Evolutionary conservation across 2,797 vertebrate species (phyloP), one percentile per base, ranked within the genome.

Genomic region (Anisognathus igniventris): DNA sequence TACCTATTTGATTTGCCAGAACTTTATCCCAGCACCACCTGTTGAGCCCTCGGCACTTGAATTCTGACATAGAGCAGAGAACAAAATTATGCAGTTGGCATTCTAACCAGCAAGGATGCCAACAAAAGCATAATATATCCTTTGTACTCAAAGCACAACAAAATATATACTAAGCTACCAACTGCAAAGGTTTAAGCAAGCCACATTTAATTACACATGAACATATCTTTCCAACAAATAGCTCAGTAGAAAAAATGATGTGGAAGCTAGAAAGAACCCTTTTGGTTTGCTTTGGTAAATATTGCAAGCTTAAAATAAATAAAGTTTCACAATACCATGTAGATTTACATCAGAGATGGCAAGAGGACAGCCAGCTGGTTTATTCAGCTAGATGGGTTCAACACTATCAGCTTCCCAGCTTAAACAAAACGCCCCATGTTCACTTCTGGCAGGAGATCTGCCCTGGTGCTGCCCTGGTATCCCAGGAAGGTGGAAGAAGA

Each of bases 1-100:
- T 97, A 97, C 97, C 95, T 97, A 87, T 96, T 96, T 97, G 97
- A 98, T 97, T 97, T 98, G 98, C 98, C 98, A 98, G 96, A 97
- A 96, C 95, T 97, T 97, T 97, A 97, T 97, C 97, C 96, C 91
- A 95, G 70, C 96, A 96, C 97, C 97, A 98, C 98, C 97, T 98
- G 98, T 97, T 97, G 97, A 97, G 97, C 97, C 97, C 94, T 95
- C 93, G 92, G 97, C 97, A 87, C 95, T 98, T 47, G 20, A 93
- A 96, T 92, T 60, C 96, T 98, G 98, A 98, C 97, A 97, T 96
- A 96, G 27, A 97, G 96, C 98, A 97, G 97, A 96, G 97, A 96
- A 90, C 85, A 92, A 90, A 97, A 97, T 98, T 96, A 96, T 93
- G 94, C 83, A 68, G 92, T 97, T 98, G 97, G 97, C 97, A 97